Percentiles rank a stretch among this genome's conserved stretches.
Evolutionary conservation across 2,888 invertebrate genomes (phyloP).

Genomic region (Liopterus haemorrhoidalis): DNA sequence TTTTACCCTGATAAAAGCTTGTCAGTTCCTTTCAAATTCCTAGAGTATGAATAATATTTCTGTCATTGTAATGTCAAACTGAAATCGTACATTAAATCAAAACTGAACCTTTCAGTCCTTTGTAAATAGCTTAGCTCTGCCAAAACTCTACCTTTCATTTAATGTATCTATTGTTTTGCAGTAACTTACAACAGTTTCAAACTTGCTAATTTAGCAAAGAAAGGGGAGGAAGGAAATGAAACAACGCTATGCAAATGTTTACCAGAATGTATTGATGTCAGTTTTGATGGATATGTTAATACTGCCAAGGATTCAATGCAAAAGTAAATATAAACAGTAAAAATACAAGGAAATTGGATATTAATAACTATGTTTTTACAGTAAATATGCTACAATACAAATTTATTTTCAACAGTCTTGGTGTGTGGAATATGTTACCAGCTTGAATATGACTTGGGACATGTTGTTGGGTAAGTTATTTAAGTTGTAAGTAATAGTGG

Average conservation of each 20-base stretch:
- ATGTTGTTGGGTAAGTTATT: conserved; percentile 26
- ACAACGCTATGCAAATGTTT: conserved; percentile 12
- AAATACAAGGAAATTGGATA: not conserved
- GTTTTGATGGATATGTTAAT: conserved; percentile 16
- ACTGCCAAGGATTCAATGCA: not conserved
- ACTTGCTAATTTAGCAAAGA: not conserved
- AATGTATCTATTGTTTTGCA: conserved; percentile 5
- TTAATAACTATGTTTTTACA: conserved; percentile 1
- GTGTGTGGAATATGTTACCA: conserved; percentile 17
- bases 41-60: no score
- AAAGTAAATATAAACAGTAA: not conserved
- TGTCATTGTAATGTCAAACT: no score
- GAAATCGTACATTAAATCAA: no score
- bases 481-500: not conserved
- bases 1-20: no score
- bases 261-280: conserved; percentile 15
- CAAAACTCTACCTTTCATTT: not conserved
- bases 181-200: conserved; percentile 13
- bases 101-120: no score
- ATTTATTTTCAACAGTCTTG: conserved; percentile 18
- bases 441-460: conserved; percentile 30
- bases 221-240: no score
- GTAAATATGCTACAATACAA: not conserved
- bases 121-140: no score
- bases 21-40: no score